Evolutionary conservation across 2,888 invertebrate species (phyloP).

Genomic region (Himalopsyche kuldschensis): DNA sequence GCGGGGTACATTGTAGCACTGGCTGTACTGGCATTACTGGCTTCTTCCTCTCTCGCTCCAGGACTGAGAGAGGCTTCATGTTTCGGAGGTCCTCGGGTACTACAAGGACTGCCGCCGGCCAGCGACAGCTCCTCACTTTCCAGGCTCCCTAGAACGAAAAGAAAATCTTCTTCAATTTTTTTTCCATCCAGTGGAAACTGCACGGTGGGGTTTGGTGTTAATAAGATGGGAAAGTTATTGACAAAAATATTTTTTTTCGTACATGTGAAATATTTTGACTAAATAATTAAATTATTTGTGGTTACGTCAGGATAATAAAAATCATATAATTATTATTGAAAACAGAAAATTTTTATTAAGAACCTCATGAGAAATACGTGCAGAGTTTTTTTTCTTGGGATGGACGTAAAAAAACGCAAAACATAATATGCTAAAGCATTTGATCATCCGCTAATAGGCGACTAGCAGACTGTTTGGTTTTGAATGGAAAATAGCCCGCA

Average conservation of each 20-base stretch:
- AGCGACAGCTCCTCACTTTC: conserved; percentile 79
- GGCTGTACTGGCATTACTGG: conserved; percentile 69
- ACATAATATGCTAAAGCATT: not conserved
- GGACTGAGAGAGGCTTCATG: conserved; percentile 69
- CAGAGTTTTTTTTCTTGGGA: not conserved
- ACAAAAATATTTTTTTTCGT: too few relatives aligned
- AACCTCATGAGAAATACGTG: not conserved
- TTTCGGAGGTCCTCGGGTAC: conserved; percentile 59
- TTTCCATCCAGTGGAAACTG: not conserved
- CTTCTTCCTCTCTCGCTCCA: conserved; percentile 72
- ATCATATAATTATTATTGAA: not conserved
- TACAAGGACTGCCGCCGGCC: conserved; percentile 56
- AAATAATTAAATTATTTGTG: not conserved
- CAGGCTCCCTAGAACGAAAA: conserved; percentile 70
- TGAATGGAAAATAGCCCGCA: not conserved
- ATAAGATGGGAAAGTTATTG: not conserved
- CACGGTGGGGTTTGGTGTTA: not conserved
- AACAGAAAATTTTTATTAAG: not conserved
- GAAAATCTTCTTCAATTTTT: conserved; percentile 1
- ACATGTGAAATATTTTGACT: too few relatives aligned
- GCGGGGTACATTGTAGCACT: conserved; percentile 64
- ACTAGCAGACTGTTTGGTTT: not conserved
- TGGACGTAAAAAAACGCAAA: not conserved
- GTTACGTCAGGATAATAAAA: not conserved
- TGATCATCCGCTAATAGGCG: not conserved